A percentile compares a stretch with the other conserved stretches of the same genome.
Evolutionary conservation across 2,113 vertebrate genomes (phyloP).

Genomic region (Rana temporaria): DNA sequence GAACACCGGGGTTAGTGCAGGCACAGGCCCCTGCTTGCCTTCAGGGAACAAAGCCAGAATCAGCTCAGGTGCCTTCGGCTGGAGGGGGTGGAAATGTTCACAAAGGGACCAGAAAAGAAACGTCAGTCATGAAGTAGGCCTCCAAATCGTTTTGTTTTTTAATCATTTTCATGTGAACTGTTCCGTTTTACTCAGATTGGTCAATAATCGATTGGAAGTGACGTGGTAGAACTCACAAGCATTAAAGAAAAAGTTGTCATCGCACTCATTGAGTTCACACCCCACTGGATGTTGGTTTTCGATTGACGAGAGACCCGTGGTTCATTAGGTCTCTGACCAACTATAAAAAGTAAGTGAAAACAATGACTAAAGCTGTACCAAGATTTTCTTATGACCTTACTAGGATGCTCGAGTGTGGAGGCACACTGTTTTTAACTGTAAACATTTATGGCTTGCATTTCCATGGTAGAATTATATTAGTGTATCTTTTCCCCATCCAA

Average conservation of each 20-base stretch:
- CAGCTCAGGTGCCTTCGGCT: slow-evolving; percentile 40
- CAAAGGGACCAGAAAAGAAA: slow-evolving; percentile 1
- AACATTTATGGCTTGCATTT: too few relatives aligned
- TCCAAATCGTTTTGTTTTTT: neutral
- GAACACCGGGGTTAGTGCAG: slow-evolving; percentile 47
- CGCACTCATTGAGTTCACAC: neutral
- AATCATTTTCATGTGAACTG: neutral
- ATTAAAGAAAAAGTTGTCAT: neutral
- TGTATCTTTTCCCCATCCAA: too few relatives aligned
- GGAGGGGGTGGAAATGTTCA: slow-evolving; percentile 5
- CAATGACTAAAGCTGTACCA: neutral
- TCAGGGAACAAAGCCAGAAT: slow-evolving; percentile 52
- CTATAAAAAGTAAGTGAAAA: slow-evolving; percentile 38
- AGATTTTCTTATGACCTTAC: neutral
- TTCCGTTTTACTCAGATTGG: slow-evolving; percentile 10
- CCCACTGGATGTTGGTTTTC: slow-evolving; percentile 17
- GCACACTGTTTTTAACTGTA: too few relatives aligned
- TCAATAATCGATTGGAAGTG: neutral
- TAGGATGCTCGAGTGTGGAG: too few relatives aligned
- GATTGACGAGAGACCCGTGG: slow-evolving; percentile 20
- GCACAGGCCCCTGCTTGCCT: slow-evolving; percentile 57
- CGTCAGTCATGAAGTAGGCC: neutral
- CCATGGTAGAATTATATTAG: too few relatives aligned
- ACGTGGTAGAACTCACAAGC: neutral
- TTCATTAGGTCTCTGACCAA: slow-evolving; percentile 8